Conservation (phyloP, 2,797 vertebrate genomes). For the Sebastes dallii region DNA sequence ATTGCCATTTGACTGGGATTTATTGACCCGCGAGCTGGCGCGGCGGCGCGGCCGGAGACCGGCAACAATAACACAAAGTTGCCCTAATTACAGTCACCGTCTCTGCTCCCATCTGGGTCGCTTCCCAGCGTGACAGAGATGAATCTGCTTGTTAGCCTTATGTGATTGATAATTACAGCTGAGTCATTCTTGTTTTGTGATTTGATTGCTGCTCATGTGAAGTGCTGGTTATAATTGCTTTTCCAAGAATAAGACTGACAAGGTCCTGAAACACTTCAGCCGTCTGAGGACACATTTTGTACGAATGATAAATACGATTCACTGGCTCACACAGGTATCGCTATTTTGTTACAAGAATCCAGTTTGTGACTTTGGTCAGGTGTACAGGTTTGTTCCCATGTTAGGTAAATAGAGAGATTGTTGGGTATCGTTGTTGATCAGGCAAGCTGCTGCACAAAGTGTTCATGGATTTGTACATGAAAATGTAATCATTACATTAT, state of each 20-base stretch:
- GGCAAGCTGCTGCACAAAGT: too few species aligned
- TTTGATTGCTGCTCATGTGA: slow-evolving; percentile 21
- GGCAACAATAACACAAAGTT: neutral
- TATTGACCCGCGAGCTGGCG: slow-evolving; percentile 11
- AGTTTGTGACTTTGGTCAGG: neutral
- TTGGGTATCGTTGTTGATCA: neutral
- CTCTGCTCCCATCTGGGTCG: slow-evolving; percentile 24
- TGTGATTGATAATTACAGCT: slow-evolving; percentile 20
- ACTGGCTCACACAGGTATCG: neutral
- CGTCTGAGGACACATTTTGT: neutral
- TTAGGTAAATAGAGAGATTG: neutral
- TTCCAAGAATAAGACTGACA: neutral
- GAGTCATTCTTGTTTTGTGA: neutral
- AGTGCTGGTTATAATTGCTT: neutral
- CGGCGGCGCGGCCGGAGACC: neutral
- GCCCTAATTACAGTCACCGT: neutral
- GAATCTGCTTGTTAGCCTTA: neutral
- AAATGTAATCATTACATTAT: too few species aligned
- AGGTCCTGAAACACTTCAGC: neutral
- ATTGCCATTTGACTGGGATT: neutral
- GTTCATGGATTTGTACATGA: too few species aligned
- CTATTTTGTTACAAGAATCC: neutral
- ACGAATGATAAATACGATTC: neutral
- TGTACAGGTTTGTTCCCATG: neutral
- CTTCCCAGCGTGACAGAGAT: slow-evolving; percentile 6